These are phyloP conservation scores for Athripsodes cinereus DNA, from an alignment of 2,888 invertebrate species.

Conservation along the genomic window DNA sequence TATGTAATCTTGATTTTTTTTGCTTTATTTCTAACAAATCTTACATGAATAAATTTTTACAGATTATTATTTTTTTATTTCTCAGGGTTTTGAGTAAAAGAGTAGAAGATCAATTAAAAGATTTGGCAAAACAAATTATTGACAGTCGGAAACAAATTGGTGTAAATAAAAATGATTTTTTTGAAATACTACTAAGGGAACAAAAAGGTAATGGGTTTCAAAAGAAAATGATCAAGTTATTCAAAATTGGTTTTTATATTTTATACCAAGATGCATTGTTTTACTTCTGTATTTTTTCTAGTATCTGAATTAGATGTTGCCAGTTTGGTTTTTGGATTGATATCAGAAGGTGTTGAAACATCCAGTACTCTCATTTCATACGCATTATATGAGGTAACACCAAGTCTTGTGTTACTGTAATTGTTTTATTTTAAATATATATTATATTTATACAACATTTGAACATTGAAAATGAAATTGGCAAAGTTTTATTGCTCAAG, in stretches of 20 bases:
- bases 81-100: constrained; percentile 15
- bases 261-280: not conserved
- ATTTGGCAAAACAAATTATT: constrained; percentile 11
- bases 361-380: constrained; percentile 14
- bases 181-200: constrained; percentile 9
- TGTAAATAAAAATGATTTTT: constrained; percentile 14
- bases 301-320: constrained; percentile 9
- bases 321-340: constrained; percentile 15
- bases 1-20: no score
- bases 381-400: constrained; percentile 15
- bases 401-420: not conserved
- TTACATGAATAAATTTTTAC: no score
- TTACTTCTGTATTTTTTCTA: constrained; percentile 1
- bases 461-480: not conserved
- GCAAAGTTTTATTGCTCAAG: not conserved
- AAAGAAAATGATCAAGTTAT: no score
- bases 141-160: constrained; percentile 7
- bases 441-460: no score
- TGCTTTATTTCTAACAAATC: no score
- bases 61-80: not conserved
- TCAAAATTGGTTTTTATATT: not conserved
- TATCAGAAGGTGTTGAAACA: constrained; percentile 19
- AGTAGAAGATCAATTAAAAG: constrained; percentile 7
- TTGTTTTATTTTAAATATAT: not conserved
- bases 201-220: constrained; percentile 5